Evolutionary conservation across 2,797 vertebrate genomes (phyloP).

Genomic region (Dermochelys coriacea): DNA sequence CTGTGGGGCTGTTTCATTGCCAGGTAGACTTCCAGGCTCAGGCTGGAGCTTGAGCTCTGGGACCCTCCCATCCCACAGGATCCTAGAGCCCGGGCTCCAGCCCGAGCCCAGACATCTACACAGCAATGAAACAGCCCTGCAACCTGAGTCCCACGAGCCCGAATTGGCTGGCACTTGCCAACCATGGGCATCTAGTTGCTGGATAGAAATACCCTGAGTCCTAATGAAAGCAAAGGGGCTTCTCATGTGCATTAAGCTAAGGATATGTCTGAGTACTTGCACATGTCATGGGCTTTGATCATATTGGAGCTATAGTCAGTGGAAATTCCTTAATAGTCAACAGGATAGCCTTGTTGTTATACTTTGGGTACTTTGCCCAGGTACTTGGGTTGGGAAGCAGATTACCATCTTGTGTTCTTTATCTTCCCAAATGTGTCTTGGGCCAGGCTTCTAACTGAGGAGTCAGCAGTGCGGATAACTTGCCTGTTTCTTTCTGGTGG

Average conservation of each 20-base stretch:
- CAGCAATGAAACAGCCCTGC: not conserved
- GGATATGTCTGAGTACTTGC: not conserved
- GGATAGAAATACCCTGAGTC: not conserved
- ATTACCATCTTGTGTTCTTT: not conserved
- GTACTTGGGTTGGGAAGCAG: not conserved
- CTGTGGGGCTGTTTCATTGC: not conserved
- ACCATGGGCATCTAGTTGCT: not conserved
- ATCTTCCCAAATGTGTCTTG: fast-evolving
- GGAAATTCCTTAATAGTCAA: not conserved
- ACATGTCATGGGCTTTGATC: not conserved
- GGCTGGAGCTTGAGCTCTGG: not conserved
- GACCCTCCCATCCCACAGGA: not conserved
- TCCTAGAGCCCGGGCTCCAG: too few species aligned
- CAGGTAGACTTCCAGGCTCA: too few species aligned
- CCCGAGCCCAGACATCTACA: not conserved
- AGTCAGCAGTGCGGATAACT: not conserved
- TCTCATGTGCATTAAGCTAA: not conserved
- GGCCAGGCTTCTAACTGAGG: not conserved
- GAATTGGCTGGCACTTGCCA: not conserved
- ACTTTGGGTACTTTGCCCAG: not conserved
- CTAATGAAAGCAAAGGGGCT: not conserved
- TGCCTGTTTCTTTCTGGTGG: not conserved
- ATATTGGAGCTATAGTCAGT: not conserved
- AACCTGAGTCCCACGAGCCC: not conserved
- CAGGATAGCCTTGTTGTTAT: fast-evolving